These are phyloP conservation scores for Lysandra coridon DNA, from an alignment of 2,888 invertebrate species.

Conservation along the genomic window DNA sequence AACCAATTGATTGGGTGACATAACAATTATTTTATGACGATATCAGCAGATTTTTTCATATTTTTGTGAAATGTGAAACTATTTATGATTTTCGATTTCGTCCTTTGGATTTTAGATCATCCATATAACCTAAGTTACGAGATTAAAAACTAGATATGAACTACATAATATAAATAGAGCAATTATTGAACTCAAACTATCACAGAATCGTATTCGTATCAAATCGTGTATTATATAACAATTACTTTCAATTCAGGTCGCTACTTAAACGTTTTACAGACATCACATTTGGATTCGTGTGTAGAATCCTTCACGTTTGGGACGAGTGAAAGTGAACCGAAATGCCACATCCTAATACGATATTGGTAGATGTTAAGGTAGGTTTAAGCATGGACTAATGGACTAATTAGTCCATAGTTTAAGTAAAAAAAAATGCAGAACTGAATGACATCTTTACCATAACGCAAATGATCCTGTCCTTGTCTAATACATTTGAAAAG, in stretches of 20 bases:
- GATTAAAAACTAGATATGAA: no score
- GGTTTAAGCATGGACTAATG: neutral
- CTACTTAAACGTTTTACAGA: neutral
- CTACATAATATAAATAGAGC: no score
- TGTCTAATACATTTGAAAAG: no score
- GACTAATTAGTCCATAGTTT: no score
- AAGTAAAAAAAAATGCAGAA: neutral
- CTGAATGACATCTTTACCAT: no score
- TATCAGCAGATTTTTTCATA: neutral
- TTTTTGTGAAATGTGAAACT: no score
- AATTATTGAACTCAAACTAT: neutral
- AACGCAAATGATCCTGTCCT: no score
- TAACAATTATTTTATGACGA: neutral
- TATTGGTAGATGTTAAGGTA: neutral
- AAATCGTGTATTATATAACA: neutral
- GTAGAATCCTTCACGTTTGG: neutral
- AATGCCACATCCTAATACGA: neutral
- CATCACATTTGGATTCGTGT: neutral
- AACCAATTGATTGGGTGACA: neutral
- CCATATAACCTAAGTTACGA: no score
- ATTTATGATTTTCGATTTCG: no score
- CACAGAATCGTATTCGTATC: neutral
- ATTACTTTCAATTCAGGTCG: neutral
- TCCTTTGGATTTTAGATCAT: no score
- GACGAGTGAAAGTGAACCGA: slow-evolving; percentile 10